A percentile compares a stretch with the other conserved stretches of the same genome.
phyloP scores from a whole-genome alignment of 1,140 invertebrate species.

The Uloborus diversus region DNA sequence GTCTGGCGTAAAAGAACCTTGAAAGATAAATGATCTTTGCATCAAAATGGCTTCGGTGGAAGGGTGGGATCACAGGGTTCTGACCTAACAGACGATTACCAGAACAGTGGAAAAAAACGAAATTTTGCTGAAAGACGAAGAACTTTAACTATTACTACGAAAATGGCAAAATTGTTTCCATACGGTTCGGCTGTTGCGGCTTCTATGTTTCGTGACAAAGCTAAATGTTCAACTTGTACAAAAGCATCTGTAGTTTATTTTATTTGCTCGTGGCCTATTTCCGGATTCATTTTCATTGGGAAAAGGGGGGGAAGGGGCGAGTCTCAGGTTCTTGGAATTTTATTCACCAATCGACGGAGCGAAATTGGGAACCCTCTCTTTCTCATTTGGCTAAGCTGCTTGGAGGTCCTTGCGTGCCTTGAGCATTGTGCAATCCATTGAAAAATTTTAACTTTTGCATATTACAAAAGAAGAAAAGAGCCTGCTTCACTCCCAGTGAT shows the following conservation, averaged over 20 bases:
- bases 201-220: conserved; percentile 30
- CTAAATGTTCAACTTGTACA: conserved; percentile 16
- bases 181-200: background rate
- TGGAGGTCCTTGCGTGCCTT: background rate
- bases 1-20: conserved; percentile 39
- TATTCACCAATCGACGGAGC: conserved; percentile 39
- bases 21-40: conserved; percentile 46
- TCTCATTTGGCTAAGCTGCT: conserved; percentile 2
- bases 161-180: conserved; percentile 1
- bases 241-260: conserved; percentile 6
- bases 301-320: conserved; percentile 24
- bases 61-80: too few relatives aligned
- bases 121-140: too few relatives aligned
- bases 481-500: conserved; percentile 23
- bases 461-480: conserved; percentile 31
- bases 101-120: too few relatives aligned
- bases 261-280: conserved; percentile 17
- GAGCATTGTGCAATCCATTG: background rate
- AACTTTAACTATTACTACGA: too few relatives aligned
- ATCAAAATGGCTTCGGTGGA: conserved; percentile 11
- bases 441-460: conserved; percentile 23
- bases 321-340: conserved; percentile 28
- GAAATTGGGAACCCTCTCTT: conserved; percentile 3
- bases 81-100: too few relatives aligned
- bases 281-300: conserved; percentile 22